Evolutionary conservation across 1,140 invertebrate genomes (phyloP).

Genomic region (Hypsibius dujardini): DNA sequence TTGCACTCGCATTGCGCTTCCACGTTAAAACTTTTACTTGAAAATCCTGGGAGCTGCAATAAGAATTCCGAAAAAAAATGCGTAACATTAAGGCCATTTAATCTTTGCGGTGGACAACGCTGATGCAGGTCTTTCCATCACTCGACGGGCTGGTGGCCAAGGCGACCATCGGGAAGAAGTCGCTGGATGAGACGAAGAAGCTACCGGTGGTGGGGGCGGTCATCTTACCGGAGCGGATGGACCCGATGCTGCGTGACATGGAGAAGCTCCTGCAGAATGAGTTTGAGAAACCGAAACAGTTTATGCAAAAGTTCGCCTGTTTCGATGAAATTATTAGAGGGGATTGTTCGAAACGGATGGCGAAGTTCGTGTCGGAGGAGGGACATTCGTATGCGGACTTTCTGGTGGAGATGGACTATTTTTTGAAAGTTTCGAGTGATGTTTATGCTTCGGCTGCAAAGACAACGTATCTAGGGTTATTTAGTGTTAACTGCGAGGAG

Average conservation of each 20-base stretch:
- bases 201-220: constrained; percentile 3
- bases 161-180: constrained; percentile 4
- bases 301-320: neutral
- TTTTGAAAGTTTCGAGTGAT: neutral
- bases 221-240: neutral
- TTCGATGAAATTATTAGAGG: neutral
- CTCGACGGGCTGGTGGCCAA: constrained; percentile 3
- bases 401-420: constrained; percentile 8
- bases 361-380: neutral
- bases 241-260: neutral
- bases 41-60: no score
- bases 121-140: neutral
- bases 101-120: no score
- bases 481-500: constrained; percentile 11
- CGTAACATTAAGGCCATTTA: no score
- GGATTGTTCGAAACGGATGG: neutral
- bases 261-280: constrained; percentile 5
- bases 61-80: no score
- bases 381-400: neutral
- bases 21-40: no score
- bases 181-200: constrained; percentile 11
- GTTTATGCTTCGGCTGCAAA: neutral
- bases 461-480: neutral
- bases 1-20: no score
- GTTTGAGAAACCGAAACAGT: constrained; percentile 9